Evolutionary conservation across 2,113 vertebrate species (phyloP).

Genomic region (Peromyscus leucopus): DNA sequence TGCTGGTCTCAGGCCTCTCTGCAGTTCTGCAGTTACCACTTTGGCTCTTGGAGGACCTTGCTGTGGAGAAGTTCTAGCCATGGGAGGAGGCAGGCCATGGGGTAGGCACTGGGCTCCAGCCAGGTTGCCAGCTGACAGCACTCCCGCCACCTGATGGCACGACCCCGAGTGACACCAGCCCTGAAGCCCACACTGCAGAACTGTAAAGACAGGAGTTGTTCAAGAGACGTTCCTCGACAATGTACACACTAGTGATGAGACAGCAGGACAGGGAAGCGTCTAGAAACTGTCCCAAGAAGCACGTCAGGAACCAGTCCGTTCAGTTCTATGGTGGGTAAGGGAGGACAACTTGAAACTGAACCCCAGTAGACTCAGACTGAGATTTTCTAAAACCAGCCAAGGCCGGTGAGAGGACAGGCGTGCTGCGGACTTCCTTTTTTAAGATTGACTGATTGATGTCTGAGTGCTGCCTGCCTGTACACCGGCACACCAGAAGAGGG

Average conservation of each 20-base stretch:
- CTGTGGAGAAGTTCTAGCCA: neutral
- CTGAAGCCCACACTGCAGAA: neutral
- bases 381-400: neutral
- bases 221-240: neutral
- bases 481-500: neutral
- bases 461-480: neutral
- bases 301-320: neutral
- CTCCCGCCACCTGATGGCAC: too few relatives aligned
- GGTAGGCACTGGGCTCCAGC: neutral
- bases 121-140: neutral
- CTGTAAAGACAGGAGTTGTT: neutral
- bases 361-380: neutral
- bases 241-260: neutral
- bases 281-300: neutral
- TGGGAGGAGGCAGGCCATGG: neutral
- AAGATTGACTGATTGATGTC: neutral
- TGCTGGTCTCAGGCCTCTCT: neutral
- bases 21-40: neutral
- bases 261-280: neutral
- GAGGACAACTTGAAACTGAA: neutral
- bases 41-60: neutral
- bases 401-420: neutral
- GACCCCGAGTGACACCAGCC: neutral
- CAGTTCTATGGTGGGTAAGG: neutral
- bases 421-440: neutral